Percentiles rank a stretch among this genome's conserved stretches.
phyloP scores from a whole-genome alignment of 2,888 invertebrate species.

The Actias luna region DNA sequence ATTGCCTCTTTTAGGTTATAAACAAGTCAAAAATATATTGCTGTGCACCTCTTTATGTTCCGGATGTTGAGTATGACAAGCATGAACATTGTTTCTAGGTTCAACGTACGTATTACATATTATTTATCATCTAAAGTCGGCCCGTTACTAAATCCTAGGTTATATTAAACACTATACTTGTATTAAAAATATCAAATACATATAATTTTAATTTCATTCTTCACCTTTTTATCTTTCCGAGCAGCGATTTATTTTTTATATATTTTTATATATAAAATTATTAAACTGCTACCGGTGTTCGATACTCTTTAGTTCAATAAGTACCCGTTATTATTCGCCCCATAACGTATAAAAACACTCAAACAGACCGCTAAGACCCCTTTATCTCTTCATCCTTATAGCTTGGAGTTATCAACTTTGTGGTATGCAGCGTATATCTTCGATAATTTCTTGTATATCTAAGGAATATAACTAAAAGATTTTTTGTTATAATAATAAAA shows the following conservation, averaged over 20 bases:
- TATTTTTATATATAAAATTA: constrained; percentile 23
- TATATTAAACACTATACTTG: background rate
- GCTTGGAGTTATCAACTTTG: constrained; percentile 10
- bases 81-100: no score
- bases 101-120: no score
- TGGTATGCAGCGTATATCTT: background rate
- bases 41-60: no score
- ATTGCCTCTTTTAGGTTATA: no score
- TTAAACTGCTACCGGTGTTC: constrained; percentile 58
- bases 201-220: background rate
- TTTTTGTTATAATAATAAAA: background rate
- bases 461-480: background rate
- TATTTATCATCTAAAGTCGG: background rate
- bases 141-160: background rate
- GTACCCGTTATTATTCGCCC: constrained; percentile 51
- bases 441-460: background rate
- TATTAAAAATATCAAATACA: background rate
- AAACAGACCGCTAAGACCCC: constrained; percentile 22
- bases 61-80: no score
- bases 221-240: background rate
- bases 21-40: no score
- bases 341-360: constrained; percentile 45
- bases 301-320: constrained; percentile 29
- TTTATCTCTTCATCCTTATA: constrained; percentile 40
- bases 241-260: background rate